Evolutionary conservation across 1,140 invertebrate genomes (phyloP).

Genomic region (Bombus consobrinus): DNA sequence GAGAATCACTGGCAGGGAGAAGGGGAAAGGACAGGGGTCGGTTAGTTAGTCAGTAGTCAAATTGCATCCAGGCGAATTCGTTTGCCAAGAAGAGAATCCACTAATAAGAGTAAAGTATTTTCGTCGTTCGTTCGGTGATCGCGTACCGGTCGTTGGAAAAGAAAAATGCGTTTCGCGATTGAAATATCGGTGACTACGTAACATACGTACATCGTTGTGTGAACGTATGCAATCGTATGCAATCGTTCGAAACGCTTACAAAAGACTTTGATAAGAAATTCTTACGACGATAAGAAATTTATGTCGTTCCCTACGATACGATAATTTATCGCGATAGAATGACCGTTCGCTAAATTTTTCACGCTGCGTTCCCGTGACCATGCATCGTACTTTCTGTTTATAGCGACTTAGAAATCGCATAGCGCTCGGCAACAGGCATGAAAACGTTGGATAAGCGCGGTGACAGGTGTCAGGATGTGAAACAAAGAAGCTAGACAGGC

Average conservation of each 20-base stretch:
- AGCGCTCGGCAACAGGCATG: not conserved
- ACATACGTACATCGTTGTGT: too few species aligned
- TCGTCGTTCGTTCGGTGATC: not conserved
- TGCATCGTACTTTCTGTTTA: too few species aligned
- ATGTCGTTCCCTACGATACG: not conserved
- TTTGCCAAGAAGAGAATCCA: conserved; percentile 58
- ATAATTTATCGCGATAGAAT: not conserved
- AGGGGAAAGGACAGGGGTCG: conserved; percentile 16
- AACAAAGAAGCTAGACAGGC: conserved; percentile 20
- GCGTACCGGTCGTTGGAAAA: not conserved
- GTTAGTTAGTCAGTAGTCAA: conserved; percentile 55
- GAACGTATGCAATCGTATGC: too few species aligned
- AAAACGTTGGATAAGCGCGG: not conserved
- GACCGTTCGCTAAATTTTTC: too few species aligned
- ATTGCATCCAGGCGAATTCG: conserved; percentile 35
- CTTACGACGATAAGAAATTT: not conserved
- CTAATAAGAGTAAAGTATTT: conserved; percentile 43
- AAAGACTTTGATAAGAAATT: not conserved
- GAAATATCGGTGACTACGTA: not conserved
- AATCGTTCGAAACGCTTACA: too few species aligned
- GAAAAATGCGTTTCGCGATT: not conserved
- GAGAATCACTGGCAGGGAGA: not conserved
- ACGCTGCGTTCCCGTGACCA: too few species aligned
- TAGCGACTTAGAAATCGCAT: not conserved
- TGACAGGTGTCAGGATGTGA: conserved; percentile 42